Evolutionary conservation across 2,888 invertebrate genomes (phyloP).

Genomic region (Leptinotarsa haldemani): DNA sequence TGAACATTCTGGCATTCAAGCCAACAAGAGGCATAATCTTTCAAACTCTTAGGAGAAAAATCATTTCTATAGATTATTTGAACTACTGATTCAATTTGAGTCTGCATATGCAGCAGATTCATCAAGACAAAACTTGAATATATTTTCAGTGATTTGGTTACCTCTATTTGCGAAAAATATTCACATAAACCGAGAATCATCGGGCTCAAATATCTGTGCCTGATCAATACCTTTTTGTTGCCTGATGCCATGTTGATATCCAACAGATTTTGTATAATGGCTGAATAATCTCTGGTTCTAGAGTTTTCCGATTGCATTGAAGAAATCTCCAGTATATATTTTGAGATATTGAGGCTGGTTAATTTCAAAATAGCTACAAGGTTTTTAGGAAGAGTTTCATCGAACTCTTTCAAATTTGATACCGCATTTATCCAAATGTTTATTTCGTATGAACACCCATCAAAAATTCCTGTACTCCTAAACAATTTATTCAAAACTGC

Average conservation of each 20-base stretch:
- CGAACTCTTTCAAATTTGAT: conserved; percentile 53
- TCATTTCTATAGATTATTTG: conserved; percentile 68
- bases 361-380: conserved; percentile 52
- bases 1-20: conserved; percentile 48
- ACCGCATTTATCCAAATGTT: conserved; percentile 70
- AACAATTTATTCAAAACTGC: conserved; percentile 69
- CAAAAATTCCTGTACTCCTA: conserved; percentile 74
- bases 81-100: conserved; percentile 68
- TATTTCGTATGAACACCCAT: conserved; percentile 74
- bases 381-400: conserved; percentile 53
- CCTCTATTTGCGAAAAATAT: conserved; percentile 53
- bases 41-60: conserved; percentile 60
- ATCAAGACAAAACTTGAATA: conserved; percentile 66
- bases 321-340: conserved; percentile 50
- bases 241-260: conserved; percentile 12
- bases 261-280: conserved; percentile 37
- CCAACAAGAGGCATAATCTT: conserved; percentile 69
- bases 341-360: conserved; percentile 49
- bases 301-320: conserved; percentile 31
- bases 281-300: conserved; percentile 26
- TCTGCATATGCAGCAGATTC: conserved; percentile 74
- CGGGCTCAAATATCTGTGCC: conserved; percentile 53
- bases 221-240: conserved; percentile 31
- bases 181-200: conserved; percentile 63
- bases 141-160: conserved; percentile 57